These are phyloP conservation scores for Amaurobius ferox DNA, from an alignment of 2,888 invertebrate species.

Conservation along the genomic window DNA sequence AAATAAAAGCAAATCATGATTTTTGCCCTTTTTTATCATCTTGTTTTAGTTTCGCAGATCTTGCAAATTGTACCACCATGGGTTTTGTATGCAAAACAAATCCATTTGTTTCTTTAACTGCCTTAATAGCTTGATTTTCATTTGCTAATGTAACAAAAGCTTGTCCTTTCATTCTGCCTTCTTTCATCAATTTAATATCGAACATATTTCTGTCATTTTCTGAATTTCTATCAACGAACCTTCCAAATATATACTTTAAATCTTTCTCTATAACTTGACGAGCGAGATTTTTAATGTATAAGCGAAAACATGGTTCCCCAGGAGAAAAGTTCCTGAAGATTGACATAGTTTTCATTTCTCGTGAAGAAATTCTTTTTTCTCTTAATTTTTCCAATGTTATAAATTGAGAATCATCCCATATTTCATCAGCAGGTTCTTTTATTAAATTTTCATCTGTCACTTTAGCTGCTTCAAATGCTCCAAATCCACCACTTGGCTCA, in stretches of 20 bases:
- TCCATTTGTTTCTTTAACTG: constrained; percentile 90
- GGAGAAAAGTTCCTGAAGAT: constrained; percentile 91
- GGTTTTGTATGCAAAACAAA: constrained; percentile 91
- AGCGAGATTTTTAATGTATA: constrained; percentile 95
- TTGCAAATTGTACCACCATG: constrained; percentile 84
- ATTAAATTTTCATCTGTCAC: constrained; percentile 75
- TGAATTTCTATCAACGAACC: constrained; percentile 33
- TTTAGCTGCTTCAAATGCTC: constrained; percentile 48
- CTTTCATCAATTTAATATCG: constrained; percentile 90
- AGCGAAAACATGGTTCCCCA: constrained; percentile 87
- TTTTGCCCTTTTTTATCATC: constrained; percentile 44
- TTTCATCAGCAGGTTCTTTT: constrained; percentile 50
- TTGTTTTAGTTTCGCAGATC: constrained; percentile 66
- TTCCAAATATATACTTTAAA: constrained; percentile 51
- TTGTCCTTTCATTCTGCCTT: constrained; percentile 97
- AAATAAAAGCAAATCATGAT: background rate
- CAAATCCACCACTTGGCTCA: constrained; percentile 64
- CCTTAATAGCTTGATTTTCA: constrained; percentile 84
- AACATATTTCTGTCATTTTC: constrained; percentile 78
- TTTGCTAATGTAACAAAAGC: constrained; percentile 91
- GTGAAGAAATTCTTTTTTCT: constrained; percentile 83
- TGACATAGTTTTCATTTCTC: constrained; percentile 84
- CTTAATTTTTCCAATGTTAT: constrained; percentile 84
- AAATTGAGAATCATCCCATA: constrained; percentile 75
- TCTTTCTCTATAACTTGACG: constrained; percentile 85